Base-by-base conservation (phyloP, 2,113 vertebrate genomes). In the Uria aalge region DNA sequence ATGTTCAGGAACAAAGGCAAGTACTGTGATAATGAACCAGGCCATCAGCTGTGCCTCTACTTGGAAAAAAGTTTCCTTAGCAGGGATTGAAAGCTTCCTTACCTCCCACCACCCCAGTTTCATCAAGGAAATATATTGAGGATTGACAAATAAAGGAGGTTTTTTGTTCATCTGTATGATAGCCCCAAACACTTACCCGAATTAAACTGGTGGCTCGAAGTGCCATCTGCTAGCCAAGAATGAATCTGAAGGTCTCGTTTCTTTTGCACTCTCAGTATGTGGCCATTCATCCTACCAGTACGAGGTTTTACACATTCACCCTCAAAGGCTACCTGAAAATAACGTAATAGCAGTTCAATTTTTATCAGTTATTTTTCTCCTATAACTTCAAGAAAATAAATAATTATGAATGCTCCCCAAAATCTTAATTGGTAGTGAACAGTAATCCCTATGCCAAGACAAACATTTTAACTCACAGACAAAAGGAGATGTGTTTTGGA, bases 381-480 rank as follows among this genome's bases (percentile, higher is more conserved):
- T 74, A 8, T 53, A 55, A 93, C 8, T 80, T 90, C 12, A 55
- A 55, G 38, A 91, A 76, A 55, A 80, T 4, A 81, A 94, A 69
- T 66, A 34, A 82, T 66, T 59, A 56, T 2, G 11, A 88, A 68
- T 69, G 18, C 3, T 90, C n/a, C 27, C 24, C 81, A 85, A 45
- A 81, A 19, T 67, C 43, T 95, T 72, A 60, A 60, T 19, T 94
- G 9, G 19, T 71, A 52, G 14, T 77, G 68, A 93, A 73, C 63
- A 92, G 24, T 34, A 91, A 32, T 86, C 43, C 66, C 13, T 50
- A 47, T 56, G 59, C 5, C 60, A 73, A 62, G 84, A 69, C 8
- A 96, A 95, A 90, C 18, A 75, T 43, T 73, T 30, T 68, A 88
- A 69, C 32, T 86, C 75, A 95, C 56, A 96, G 38, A 84, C 64